phyloP scores from a whole-genome alignment of 2,113 vertebrate species.

The Oryzias woworae region DNA sequence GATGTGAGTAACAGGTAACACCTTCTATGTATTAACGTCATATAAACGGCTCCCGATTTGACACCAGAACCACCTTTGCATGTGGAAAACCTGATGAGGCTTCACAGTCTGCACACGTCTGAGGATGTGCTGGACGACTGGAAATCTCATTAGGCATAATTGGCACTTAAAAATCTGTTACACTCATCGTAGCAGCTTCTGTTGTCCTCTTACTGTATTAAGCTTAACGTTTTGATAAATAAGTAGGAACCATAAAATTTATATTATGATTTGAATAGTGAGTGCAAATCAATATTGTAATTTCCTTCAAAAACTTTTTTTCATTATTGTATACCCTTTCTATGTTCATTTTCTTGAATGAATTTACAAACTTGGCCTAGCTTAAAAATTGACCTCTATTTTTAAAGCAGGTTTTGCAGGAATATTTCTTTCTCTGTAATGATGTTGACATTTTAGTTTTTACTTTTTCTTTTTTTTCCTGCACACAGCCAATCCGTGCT shows the following conservation, averaged over 20 bases:
- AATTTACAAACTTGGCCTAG: constrained; percentile 37
- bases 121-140: background rate
- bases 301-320: constrained; percentile 47
- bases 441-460: background rate
- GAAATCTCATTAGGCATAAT: background rate
- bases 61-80: constrained; percentile 56
- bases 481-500: constrained; percentile 35
- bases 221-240: constrained; percentile 13
- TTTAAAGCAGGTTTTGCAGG: constrained; percentile 46
- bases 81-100: constrained; percentile 30
- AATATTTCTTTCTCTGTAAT: constrained; percentile 33
- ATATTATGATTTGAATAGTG: constrained; percentile 52
- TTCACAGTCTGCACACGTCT: background rate
- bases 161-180: background rate
- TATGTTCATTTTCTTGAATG: constrained; percentile 52
- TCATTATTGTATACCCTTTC: constrained; percentile 53
- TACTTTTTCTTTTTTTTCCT: constrained; percentile 16
- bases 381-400: constrained; percentile 29
- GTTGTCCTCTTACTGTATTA: background rate
- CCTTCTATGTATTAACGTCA: constrained; percentile 45
- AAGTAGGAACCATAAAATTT: constrained; percentile 63
- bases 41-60: constrained; percentile 38
- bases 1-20: constrained; percentile 53
- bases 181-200: background rate
- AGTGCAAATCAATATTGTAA: constrained; percentile 60